Percentiles rank a stretch among this genome's conserved stretches.
Evolutionary conservation across 2,888 invertebrate genomes (phyloP).

Genomic region (Mesorhabditis belari): DNA sequence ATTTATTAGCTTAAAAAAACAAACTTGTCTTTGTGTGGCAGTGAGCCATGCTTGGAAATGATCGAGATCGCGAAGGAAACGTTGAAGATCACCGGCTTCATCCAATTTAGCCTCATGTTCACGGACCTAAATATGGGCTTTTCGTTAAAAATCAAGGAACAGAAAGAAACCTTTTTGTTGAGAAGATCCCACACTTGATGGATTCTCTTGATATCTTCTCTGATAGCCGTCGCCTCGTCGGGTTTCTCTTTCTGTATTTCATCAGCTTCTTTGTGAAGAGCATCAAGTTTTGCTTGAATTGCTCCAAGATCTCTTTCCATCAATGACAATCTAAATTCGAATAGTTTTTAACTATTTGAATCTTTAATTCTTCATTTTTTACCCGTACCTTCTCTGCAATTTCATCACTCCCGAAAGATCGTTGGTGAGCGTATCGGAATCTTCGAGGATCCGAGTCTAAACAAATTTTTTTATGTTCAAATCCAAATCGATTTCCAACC

Average conservation of each 20-base stretch:
- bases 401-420: conserved; percentile 90
- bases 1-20: too few relatives aligned
- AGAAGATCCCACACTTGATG: conserved; percentile 70
- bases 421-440: conserved; percentile 95
- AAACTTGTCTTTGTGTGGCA: conserved; percentile 94
- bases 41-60: conserved; percentile 95
- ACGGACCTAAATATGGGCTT: conserved; percentile 91
- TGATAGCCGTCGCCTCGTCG: conserved; percentile 75
- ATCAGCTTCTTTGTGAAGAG: conserved; percentile 84
- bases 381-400: conserved; percentile 69
- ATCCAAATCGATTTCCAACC: too few relatives aligned
- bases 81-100: conserved; percentile 94
- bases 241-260: conserved; percentile 87
- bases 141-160: neutral
- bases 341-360: conserved; percentile 92
- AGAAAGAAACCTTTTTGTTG: conserved; percentile 72
- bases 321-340: conserved; percentile 83
- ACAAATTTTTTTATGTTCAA: too few relatives aligned
- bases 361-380: conserved; percentile 96
- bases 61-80: conserved; percentile 94
- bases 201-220: conserved; percentile 82
- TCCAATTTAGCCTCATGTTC: conserved; percentile 96
- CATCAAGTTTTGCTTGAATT: conserved; percentile 83
- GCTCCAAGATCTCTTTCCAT: conserved; percentile 99
- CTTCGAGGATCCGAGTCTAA: conserved; percentile 91